Conservation (phyloP, 2,888 invertebrate genomes). For the Sylvicola cinctus region DNA sequence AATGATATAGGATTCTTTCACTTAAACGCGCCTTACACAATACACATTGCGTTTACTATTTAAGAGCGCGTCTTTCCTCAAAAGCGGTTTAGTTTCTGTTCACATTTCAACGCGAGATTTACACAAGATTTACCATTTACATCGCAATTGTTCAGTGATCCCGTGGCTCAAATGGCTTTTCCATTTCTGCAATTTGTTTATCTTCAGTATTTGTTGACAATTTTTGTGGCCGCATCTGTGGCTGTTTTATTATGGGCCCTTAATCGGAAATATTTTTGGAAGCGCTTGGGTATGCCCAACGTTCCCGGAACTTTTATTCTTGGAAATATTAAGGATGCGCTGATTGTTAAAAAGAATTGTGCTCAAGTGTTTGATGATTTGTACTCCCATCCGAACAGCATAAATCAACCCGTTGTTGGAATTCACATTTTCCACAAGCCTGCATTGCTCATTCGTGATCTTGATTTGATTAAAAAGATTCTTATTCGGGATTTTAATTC, state of each 20-base stretch:
- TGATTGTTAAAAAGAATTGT: conserved; percentile 15
- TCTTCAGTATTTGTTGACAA: neutral
- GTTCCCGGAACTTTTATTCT: conserved; percentile 21
- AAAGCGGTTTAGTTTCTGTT: too few species aligned
- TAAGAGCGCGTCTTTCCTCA: too few species aligned
- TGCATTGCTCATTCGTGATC: conserved; percentile 23
- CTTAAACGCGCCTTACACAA: too few species aligned
- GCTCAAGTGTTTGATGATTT: conserved; percentile 19
- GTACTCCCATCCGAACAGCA: conserved; percentile 16
- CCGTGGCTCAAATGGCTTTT: too few species aligned
- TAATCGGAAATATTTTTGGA: conserved; percentile 17
- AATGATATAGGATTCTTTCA: too few species aligned
- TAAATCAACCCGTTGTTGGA: conserved; percentile 18
- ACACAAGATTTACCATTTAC: too few species aligned
- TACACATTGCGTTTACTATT: too few species aligned
- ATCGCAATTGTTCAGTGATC: too few species aligned
- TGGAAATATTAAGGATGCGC: conserved; percentile 22
- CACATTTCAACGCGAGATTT: too few species aligned
- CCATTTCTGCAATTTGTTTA: too few species aligned
- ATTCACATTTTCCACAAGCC: conserved; percentile 26
- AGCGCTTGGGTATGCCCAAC: conserved; percentile 19
- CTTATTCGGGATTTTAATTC: conserved; percentile 27
- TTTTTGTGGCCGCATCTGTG: neutral
- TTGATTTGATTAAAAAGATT: conserved; percentile 25
- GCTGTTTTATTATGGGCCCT: conserved; percentile 2